Conservation (phyloP, 2,797 vertebrate species). For the Oreonectes daqikongensis region DNA sequence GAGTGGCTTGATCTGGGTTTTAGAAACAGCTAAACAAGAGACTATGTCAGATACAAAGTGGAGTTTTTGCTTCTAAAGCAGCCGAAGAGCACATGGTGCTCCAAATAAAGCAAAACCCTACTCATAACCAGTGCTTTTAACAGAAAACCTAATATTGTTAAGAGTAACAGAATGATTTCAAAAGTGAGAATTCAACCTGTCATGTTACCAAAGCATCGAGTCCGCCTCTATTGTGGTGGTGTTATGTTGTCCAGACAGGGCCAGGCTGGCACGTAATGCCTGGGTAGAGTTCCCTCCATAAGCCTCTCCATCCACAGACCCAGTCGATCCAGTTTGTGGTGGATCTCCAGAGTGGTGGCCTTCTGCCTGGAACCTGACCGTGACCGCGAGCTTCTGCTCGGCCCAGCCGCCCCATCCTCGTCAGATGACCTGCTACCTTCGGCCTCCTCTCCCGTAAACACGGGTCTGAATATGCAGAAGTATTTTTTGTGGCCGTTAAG, state of each 20-base stretch:
- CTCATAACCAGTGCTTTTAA: conserved; percentile 28
- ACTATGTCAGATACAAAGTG: background rate
- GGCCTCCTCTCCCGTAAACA: conserved; percentile 72
- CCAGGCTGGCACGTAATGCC: conserved; percentile 88
- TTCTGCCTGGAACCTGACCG: conserved; percentile 62
- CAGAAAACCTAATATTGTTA: conserved; percentile 16
- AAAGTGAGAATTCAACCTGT: too few relatives aligned
- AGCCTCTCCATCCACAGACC: conserved; percentile 97
- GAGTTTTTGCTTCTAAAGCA: conserved; percentile 14
- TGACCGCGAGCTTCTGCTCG: conserved; percentile 63
- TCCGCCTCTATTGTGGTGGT: background rate
- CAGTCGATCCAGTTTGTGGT: conserved; percentile 88
- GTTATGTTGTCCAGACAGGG: conserved; percentile 76
- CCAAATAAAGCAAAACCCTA: conserved; percentile 19
- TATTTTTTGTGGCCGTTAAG: conserved; percentile 95
- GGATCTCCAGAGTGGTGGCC: conserved; percentile 76
- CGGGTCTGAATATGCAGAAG: conserved; percentile 92
- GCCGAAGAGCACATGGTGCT: conserved; percentile 29
- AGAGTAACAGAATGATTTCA: too few relatives aligned
- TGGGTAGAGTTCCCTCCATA: conserved; percentile 89
- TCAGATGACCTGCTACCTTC: conserved; percentile 64
- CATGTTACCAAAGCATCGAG: too few relatives aligned
- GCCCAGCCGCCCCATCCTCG: conserved; percentile 61
- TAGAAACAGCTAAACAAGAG: background rate
- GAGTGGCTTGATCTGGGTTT: conserved; percentile 22